phyloP scores from a whole-genome alignment of 2,113 vertebrate species.

The Pelvicachromis taeniatus region DNA sequence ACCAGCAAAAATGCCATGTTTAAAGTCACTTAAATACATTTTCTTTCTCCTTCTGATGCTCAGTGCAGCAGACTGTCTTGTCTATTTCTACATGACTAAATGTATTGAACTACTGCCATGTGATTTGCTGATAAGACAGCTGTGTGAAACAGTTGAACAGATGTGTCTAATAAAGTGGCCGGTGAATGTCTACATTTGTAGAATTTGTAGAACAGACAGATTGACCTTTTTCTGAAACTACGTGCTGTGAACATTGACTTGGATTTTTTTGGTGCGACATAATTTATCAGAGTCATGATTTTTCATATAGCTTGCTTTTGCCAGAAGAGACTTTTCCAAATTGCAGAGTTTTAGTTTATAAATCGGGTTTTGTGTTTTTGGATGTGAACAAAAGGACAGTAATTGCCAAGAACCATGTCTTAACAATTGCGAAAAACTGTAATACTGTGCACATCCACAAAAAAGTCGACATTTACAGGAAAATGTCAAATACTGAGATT shows the following conservation, averaged over 20 bases:
- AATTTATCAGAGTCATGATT: not conserved
- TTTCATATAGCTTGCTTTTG: not conserved
- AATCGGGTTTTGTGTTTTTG: not conserved
- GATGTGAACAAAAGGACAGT: not conserved
- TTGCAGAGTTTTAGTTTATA: not conserved
- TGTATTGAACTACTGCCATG: not conserved
- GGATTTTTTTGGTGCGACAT: not conserved
- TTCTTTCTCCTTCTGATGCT: not conserved
- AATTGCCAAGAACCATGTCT: not conserved
- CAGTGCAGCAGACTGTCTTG: not conserved
- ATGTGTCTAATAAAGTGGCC: not conserved
- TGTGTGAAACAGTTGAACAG: not conserved
- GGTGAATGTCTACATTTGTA: not conserved
- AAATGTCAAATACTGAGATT: slow-evolving; percentile 51
- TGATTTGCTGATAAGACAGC: not conserved
- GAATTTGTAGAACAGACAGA: not conserved
- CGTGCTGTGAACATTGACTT: not conserved
- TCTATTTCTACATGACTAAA: not conserved
- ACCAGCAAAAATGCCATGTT: not conserved
- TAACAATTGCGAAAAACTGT: not conserved
- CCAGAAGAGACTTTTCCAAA: not conserved
- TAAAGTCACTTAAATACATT: not conserved
- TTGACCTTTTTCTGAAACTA: not conserved
- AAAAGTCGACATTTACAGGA: slow-evolving; percentile 36
- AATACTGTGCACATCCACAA: slow-evolving; percentile 35